A percentile compares a stretch with the other conserved stretches of the same genome.
phyloP scores from a whole-genome alignment of 1,140 invertebrate genomes.

The Grapholita molesta region DNA sequence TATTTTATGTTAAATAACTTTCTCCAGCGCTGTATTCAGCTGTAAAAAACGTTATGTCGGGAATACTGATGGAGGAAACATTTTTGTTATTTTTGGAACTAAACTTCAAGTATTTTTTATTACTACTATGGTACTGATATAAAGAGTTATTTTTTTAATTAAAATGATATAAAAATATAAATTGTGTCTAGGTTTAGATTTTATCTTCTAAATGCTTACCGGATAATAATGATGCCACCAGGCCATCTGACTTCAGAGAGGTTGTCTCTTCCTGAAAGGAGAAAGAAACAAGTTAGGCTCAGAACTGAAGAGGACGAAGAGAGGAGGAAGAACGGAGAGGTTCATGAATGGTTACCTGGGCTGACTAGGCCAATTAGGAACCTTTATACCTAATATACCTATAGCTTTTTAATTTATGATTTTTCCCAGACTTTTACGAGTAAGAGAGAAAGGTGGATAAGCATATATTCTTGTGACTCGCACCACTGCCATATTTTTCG shows the following conservation, averaged over 20 bases:
- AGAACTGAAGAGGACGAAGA: no score
- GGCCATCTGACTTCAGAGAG: slow-evolving; percentile 4
- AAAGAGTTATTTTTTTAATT: neutral
- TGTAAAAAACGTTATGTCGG: slow-evolving; percentile 4
- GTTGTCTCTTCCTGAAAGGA: slow-evolving; percentile 19
- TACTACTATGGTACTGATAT: neutral
- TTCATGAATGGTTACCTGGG: no score
- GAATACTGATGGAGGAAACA: neutral
- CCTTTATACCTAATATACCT: slow-evolving; percentile 26
- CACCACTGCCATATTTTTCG: slow-evolving; percentile 18
- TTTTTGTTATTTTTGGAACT: neutral
- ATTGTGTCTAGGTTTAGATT: slow-evolving; percentile 5
- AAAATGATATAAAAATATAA: slow-evolving; percentile 8
- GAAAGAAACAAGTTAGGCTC: neutral
- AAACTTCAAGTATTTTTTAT: slow-evolving; percentile 16
- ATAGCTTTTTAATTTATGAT: slow-evolving; percentile 20
- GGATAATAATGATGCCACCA: slow-evolving; percentile 18
- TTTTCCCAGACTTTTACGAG: slow-evolving; percentile 19
- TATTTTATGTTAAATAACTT: slow-evolving; percentile 9
- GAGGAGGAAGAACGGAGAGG: no score
- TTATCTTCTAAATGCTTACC: slow-evolving; percentile 17
- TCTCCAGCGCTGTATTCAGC: neutral
- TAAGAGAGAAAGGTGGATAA: slow-evolving; percentile 27
- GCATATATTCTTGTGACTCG: slow-evolving; percentile 20
- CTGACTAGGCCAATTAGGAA: slow-evolving; percentile 11